These are phyloP conservation scores for Brevimyrus niger DNA, from an alignment of 2,113 vertebrate genomes.

Conservation along the genomic window DNA sequence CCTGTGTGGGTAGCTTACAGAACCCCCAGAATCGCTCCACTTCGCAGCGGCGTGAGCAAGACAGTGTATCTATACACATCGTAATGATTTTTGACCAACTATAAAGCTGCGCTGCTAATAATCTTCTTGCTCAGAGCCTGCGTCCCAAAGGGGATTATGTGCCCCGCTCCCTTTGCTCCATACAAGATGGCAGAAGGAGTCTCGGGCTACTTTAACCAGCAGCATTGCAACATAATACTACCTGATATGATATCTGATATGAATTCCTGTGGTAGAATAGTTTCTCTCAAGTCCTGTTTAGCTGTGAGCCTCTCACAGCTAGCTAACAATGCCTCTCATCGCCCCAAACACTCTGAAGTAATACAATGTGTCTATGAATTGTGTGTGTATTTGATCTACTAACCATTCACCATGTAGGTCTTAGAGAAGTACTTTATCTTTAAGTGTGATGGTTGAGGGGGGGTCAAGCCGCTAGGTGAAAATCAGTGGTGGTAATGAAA, in stretches of 20 bases:
- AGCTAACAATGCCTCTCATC: background rate
- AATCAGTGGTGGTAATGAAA: constrained; percentile 2
- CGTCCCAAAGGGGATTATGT: background rate
- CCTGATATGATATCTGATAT: background rate
- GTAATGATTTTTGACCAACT: background rate
- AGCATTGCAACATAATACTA: background rate
- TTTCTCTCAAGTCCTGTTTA: constrained; percentile 2
- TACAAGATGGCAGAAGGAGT: background rate
- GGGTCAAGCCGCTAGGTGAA: background rate
- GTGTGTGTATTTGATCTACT: background rate
- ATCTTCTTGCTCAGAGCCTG: background rate
- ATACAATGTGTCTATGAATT: background rate
- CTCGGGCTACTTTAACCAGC: background rate
- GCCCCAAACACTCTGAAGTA: background rate
- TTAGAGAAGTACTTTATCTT: background rate
- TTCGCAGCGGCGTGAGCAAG: no score
- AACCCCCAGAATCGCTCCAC: background rate
- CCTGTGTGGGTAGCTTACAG: background rate
- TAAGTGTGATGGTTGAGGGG: background rate
- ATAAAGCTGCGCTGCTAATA: background rate
- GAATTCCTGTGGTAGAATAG: constrained; percentile 9
- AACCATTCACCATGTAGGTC: background rate
- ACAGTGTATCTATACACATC: background rate
- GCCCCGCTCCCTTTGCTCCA: background rate
- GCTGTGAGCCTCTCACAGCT: background rate